Percentiles rank a stretch among this genome's conserved stretches.
Conservation (phyloP, 2,113 vertebrate species). For the Rostratula benghalensis region DNA sequence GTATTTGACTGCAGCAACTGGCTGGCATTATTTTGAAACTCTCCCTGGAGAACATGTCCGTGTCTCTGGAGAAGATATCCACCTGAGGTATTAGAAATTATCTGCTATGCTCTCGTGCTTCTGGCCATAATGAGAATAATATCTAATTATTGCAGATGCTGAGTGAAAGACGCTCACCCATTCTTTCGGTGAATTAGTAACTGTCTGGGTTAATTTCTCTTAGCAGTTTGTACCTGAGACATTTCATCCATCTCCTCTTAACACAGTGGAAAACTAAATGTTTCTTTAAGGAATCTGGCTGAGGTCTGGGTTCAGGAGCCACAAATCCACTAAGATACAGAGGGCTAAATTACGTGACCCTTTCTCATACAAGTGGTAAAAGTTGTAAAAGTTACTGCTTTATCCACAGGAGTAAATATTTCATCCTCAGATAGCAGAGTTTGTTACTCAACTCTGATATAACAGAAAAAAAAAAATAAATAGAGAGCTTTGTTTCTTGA, state of each 20-base stretch:
- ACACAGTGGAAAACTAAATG: not conserved
- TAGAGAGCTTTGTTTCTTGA: not conserved
- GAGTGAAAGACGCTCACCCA: not conserved
- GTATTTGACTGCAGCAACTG: not conserved
- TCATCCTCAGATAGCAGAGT: not conserved
- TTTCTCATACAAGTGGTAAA: not conserved
- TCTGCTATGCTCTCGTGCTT: not conserved
- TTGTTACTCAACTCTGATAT: not conserved
- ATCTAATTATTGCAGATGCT: not conserved
- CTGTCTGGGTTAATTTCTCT: not conserved
- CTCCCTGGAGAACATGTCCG: not conserved
- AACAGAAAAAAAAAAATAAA: not conserved
- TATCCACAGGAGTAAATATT: fast-evolving
- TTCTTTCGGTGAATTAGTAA: not conserved
- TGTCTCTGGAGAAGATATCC: not conserved
- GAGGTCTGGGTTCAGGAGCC: not conserved
- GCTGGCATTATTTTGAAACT: not conserved
- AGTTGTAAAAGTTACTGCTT: not conserved
- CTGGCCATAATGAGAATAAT: not conserved
- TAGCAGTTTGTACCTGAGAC: not conserved
- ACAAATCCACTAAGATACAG: not conserved
- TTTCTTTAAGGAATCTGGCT: not conserved
- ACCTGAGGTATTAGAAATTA: not conserved
- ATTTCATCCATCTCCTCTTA: not conserved
- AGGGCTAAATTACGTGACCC: not conserved